A percentile compares a stretch with the other conserved stretches of the same genome.
phyloP scores from a whole-genome alignment of 2,888 invertebrate genomes.

The Agonopterix subpropinquella region DNA sequence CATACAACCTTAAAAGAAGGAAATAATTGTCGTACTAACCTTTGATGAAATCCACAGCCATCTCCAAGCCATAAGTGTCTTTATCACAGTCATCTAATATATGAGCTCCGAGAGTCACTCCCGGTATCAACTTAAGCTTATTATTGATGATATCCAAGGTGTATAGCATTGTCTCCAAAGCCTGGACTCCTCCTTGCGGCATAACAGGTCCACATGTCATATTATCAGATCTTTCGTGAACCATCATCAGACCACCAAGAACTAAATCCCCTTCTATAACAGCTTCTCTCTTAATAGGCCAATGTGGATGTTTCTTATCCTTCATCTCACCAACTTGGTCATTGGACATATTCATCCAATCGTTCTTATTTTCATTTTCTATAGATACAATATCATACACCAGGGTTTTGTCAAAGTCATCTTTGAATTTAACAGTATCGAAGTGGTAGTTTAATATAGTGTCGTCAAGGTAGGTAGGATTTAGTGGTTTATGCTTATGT shows the following conservation, averaged over 20 bases:
- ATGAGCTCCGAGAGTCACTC: slow-evolving; percentile 89
- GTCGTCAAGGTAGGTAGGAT: slow-evolving; percentile 24
- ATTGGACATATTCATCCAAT: slow-evolving; percentile 57
- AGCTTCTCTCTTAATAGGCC: slow-evolving; percentile 92
- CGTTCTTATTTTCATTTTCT: slow-evolving; percentile 34
- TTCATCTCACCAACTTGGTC: slow-evolving; percentile 57
- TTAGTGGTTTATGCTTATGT: slow-evolving; percentile 46
- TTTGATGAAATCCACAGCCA: slow-evolving; percentile 97
- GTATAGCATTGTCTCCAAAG: slow-evolving; percentile 93
- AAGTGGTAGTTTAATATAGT: slow-evolving; percentile 14
- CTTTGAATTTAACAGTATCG: slow-evolving; percentile 32
- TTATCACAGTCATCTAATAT: slow-evolving; percentile 96
- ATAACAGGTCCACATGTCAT: slow-evolving; percentile 94
- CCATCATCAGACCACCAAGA: slow-evolving; percentile 94
- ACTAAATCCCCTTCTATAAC: slow-evolving; percentile 92
- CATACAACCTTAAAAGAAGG: too few species aligned
- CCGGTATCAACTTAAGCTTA: slow-evolving; percentile 80
- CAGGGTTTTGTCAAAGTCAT: slow-evolving; percentile 32
- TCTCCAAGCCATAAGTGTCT: slow-evolving; percentile 95
- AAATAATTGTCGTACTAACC: slow-evolving; percentile 74
- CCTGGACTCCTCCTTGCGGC: slow-evolving; percentile 94
- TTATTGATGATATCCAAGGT: slow-evolving; percentile 89
- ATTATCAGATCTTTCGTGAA: slow-evolving; percentile 92
- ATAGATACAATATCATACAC: slow-evolving; percentile 24
- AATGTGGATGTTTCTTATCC: slow-evolving; percentile 64